phyloP scores from a whole-genome alignment of 1,140 invertebrate genomes.

The Sitobion miscanthi region DNA sequence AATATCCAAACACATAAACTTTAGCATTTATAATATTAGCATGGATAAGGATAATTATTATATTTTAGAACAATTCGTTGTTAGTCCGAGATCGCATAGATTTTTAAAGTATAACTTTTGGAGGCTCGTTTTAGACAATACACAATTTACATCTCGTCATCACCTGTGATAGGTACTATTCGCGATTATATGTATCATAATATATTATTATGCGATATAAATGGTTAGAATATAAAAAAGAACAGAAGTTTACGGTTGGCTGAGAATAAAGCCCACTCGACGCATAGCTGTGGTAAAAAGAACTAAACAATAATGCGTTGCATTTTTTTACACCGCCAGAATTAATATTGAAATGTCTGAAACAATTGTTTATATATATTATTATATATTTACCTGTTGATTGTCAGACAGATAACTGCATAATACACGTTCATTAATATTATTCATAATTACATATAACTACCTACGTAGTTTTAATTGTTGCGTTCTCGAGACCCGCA shows the following conservation, averaged over 20 bases:
- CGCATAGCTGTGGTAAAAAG: not conserved
- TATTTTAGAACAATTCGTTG: too few relatives aligned
- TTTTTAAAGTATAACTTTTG: too few relatives aligned
- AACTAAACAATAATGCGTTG: not conserved
- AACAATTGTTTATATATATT: not conserved
- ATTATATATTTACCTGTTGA: not conserved
- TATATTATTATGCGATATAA: not conserved
- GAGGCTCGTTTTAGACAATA: too few relatives aligned
- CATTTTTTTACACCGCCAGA: not conserved
- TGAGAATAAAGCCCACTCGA: not conserved
- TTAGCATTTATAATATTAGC: too few relatives aligned
- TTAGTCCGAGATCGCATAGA: too few relatives aligned
- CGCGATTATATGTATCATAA: too few relatives aligned
- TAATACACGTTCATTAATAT: not conserved
- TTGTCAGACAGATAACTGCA: not conserved
- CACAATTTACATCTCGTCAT: too few relatives aligned
- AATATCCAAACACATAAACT: too few relatives aligned
- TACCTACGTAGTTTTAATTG: not conserved
- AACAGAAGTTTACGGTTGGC: not conserved
- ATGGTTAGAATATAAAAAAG: not conserved
- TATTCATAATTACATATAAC: slow-evolving; percentile 7
- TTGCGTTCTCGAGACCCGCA: not conserved
- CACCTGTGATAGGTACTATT: too few relatives aligned
- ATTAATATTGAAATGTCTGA: not conserved
- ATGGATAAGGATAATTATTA: too few relatives aligned